These are phyloP conservation scores for Halocaridina rubra DNA, from an alignment of 2,888 invertebrate genomes.

Conservation along the genomic window DNA sequence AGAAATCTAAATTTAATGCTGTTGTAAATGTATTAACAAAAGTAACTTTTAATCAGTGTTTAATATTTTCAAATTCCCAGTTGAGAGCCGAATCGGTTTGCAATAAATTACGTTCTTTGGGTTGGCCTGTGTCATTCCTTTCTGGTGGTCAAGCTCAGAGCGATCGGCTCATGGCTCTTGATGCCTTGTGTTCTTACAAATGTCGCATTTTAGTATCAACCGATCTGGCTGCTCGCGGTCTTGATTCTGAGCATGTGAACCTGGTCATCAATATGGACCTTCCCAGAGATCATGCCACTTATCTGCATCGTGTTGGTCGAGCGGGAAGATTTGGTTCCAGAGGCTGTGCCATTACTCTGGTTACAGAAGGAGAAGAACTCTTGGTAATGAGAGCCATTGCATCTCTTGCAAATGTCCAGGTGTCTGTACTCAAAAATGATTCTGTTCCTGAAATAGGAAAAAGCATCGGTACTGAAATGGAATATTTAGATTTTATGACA, in stretches of 20 bases:
- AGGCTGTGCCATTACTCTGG: constrained; percentile 82
- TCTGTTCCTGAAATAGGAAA: no score
- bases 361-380: constrained; percentile 76
- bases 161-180: constrained; percentile 80
- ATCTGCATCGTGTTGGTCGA: constrained; percentile 94
- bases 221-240: constrained; percentile 90
- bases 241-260: constrained; percentile 93
- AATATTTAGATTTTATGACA: no score
- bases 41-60: constrained; percentile 86
- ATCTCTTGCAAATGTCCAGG: constrained; percentile 33
- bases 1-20: constrained; percentile 74
- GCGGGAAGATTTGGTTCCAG: constrained; percentile 93
- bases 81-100: constrained; percentile 83
- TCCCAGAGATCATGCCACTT: constrained; percentile 82
- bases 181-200: constrained; percentile 78
- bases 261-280: constrained; percentile 92
- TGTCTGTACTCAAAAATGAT: not conserved
- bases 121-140: constrained; percentile 84
- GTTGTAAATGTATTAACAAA: constrained; percentile 77
- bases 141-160: constrained; percentile 84
- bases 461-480: no score
- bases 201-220: constrained; percentile 90
- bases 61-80: constrained; percentile 92
- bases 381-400: constrained; percentile 53
- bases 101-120: constrained; percentile 77